Evolutionary conservation across 2,113 vertebrate genomes (phyloP).

Genomic region (Caranx melampygus): DNA sequence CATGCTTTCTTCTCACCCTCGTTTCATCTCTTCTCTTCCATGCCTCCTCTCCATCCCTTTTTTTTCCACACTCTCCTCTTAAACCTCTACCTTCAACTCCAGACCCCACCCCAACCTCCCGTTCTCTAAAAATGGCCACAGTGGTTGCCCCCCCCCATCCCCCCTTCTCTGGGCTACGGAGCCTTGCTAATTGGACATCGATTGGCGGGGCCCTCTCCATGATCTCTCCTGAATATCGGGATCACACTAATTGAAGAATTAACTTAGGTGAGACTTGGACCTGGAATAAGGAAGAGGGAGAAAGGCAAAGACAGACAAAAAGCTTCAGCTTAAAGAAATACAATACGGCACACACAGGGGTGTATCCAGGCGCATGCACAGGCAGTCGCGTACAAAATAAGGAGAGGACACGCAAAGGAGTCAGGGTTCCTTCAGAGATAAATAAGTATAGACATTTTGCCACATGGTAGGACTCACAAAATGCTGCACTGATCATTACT

Average conservation of each 20-base stretch:
- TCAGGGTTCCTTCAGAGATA: constrained; percentile 9
- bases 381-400: constrained; percentile 3
- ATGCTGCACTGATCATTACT: constrained; percentile 35
- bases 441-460: constrained; percentile 33
- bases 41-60: constrained; percentile 4
- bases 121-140: constrained; percentile 52
- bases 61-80: constrained; percentile 15
- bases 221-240: constrained; percentile 82
- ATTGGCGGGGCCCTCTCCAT: constrained; percentile 74
- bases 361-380: constrained; percentile 2
- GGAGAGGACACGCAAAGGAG: neutral
- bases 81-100: constrained; percentile 46
- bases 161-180: constrained; percentile 37
- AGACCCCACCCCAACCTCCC: constrained; percentile 42
- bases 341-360: constrained; percentile 9
- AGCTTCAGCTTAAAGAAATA: constrained; percentile 64
- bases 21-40: constrained; percentile 49
- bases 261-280: constrained; percentile 73
- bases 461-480: constrained; percentile 35
- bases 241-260: constrained; percentile 82
- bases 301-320: constrained; percentile 59
- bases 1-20: constrained; percentile 43
- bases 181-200: constrained; percentile 83
- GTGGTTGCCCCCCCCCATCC: constrained; percentile 1
- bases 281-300: constrained; percentile 54